Evolutionary conservation across 2,113 vertebrate genomes (phyloP), one percentile per base, ranked within the genome.

Genomic region (Arothron firmamentum): DNA sequence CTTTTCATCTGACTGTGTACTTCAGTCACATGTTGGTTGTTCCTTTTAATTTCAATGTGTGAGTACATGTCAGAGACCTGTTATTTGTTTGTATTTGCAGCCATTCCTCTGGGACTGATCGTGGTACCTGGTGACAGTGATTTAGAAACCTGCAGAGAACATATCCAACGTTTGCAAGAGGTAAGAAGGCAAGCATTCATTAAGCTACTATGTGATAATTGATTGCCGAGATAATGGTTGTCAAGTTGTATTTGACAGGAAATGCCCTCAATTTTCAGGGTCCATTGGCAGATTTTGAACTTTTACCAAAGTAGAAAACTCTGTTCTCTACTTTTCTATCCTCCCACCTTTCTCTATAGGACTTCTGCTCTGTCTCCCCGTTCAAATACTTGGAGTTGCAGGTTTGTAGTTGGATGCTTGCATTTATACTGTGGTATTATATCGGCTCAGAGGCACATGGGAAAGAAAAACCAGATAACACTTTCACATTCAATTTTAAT

Each of bases 81-180:
- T 38, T 38, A 11, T 38, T 6, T 31, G 28, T 31, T 38, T 38
- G 34, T 38, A 38, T 38, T 12, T 46, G 25, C 62, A 91, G 90
- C 90, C 1, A 90, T 92, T 73, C 94, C 93, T 0, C 81, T 98
- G 58, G 95, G 95, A 5, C 90, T 94, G 16, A 95, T 98, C 59
- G 91, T 92, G 23, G 91, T 97, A 67, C 93, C 87, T 0, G 85
- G 83, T 77, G 94, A 97, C 88, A 94, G 94, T 0, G 94, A 97
- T 80, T 89, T 97, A 59, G 96, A 97, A 77, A 86, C 92, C 20
- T 96, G 96, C 75, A 94, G 96, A 0, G 87, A 87, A 20, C 94
- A 93, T 76, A 95, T 98, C 0, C 91, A 98, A 78, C 89, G 81
- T 70, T 90, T 97, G 19, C 93, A 94, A 55, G 92, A 95, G 34